Conservation (phyloP, 1,140 invertebrate species). For the Drosophila prosaltans region DNA sequence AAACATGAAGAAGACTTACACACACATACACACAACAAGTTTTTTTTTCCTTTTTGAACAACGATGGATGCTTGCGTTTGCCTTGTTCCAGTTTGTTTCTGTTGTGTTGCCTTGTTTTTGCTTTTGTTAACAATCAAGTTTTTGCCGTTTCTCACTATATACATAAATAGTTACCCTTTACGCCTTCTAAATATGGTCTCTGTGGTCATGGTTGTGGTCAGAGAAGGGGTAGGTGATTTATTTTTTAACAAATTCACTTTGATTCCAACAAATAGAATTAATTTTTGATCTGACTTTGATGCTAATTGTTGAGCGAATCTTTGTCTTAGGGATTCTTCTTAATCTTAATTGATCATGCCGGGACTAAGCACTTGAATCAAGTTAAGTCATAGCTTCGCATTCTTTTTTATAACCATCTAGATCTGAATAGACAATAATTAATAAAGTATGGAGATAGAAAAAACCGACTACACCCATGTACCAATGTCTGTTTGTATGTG, state of each 20-base stretch:
- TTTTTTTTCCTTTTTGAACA: background rate
- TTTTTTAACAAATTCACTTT: too few species aligned
- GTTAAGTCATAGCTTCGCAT: too few species aligned
- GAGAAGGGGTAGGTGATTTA: too few species aligned
- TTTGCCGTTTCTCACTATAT: constrained; percentile 10
- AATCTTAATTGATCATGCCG: too few species aligned
- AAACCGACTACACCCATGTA: background rate
- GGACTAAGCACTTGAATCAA: too few species aligned
- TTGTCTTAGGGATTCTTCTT: too few species aligned
- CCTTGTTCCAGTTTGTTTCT: constrained; percentile 11
- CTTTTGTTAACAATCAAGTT: constrained; percentile 21
- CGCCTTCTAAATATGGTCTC: background rate
- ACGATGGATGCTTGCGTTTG: constrained; percentile 4
- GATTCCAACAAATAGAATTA: too few species aligned
- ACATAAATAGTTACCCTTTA: background rate
- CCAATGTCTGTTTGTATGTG: too few species aligned
- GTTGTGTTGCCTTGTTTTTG: constrained; percentile 5
- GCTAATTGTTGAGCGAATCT: too few species aligned
- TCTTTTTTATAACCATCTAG: too few species aligned
- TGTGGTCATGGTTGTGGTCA: background rate
- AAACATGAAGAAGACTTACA: background rate
- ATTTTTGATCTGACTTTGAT: too few species aligned
- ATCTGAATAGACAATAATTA: too few species aligned
- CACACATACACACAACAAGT: background rate
- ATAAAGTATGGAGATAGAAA: background rate